Evolutionary conservation across 2,113 vertebrate genomes (phyloP).

Genomic region (Tautogolabrus adspersus): DNA sequence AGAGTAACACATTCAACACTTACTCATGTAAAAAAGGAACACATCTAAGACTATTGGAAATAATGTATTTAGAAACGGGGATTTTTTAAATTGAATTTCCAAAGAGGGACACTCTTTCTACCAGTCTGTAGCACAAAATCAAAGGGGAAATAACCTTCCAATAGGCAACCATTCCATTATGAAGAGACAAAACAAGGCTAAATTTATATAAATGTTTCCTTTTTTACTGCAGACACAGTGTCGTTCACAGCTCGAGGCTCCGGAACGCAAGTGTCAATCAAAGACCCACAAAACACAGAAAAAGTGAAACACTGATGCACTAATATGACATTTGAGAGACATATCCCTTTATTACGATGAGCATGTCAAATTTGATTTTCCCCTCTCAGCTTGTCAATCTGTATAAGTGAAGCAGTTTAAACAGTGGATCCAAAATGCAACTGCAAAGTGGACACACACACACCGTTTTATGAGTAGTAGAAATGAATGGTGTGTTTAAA

Average conservation of each 20-base stretch:
- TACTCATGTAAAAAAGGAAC: not conserved
- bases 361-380: slow-evolving; percentile 4
- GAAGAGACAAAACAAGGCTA: not conserved
- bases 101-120: not conserved
- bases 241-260: not conserved
- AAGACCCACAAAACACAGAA: slow-evolving; percentile 2
- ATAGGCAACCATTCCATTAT: not conserved
- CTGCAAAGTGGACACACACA: too few relatives aligned
- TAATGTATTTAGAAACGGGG: not conserved
- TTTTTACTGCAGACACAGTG: too few relatives aligned
- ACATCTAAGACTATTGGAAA: not conserved
- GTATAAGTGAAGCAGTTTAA: not conserved
- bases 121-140: too few relatives aligned
- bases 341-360: not conserved
- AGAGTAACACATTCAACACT: slow-evolving; percentile 10
- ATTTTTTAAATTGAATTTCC: not conserved
- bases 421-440: not conserved
- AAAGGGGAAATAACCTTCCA: not conserved
- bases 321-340: not conserved
- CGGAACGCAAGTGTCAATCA: not conserved
- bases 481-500: too few relatives aligned
- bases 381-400: slow-evolving; percentile 3
- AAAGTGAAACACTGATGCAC: not conserved
- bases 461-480: not conserved
- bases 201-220: not conserved